phyloP scores from a whole-genome alignment of 2,113 vertebrate genomes.

The Stegostoma tigrinum region DNA sequence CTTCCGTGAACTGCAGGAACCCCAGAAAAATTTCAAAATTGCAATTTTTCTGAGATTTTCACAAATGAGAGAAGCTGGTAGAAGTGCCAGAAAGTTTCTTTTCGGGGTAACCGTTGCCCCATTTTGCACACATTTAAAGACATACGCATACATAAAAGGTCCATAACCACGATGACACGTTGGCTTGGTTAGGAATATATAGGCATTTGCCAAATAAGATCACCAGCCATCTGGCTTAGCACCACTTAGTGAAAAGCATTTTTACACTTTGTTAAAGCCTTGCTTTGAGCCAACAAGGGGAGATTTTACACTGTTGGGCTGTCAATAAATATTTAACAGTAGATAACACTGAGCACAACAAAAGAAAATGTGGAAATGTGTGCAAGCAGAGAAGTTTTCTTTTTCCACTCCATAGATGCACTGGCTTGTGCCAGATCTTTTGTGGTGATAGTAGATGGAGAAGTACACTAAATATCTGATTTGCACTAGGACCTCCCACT shows the following conservation, averaged over 20 bases:
- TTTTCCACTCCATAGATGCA: not conserved
- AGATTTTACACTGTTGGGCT: not conserved
- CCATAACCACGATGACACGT: not conserved
- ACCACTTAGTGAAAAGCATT: not conserved
- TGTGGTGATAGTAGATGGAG: not conserved
- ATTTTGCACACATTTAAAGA: not conserved
- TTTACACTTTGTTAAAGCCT: not conserved
- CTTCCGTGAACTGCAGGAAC: not conserved
- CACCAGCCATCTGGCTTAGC: not conserved
- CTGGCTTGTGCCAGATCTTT: not conserved
- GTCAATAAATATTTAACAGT: not conserved
- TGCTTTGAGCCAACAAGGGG: not conserved
- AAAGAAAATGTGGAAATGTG: not conserved
- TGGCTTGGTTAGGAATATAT: not conserved
- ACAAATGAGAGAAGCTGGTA: not conserved
- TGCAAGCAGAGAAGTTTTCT: not conserved
- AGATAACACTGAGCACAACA: not conserved
- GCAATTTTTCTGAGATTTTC: not conserved
- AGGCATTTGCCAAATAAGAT: not conserved
- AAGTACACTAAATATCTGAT: not conserved
- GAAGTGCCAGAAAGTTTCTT: not conserved
- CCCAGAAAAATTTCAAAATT: not conserved
- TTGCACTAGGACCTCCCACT: not conserved
- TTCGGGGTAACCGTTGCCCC: not conserved
- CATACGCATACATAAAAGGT: not conserved